Evolutionary conservation across 2,113 vertebrate species (phyloP).

Genomic region (Halichoerus grypus): DNA sequence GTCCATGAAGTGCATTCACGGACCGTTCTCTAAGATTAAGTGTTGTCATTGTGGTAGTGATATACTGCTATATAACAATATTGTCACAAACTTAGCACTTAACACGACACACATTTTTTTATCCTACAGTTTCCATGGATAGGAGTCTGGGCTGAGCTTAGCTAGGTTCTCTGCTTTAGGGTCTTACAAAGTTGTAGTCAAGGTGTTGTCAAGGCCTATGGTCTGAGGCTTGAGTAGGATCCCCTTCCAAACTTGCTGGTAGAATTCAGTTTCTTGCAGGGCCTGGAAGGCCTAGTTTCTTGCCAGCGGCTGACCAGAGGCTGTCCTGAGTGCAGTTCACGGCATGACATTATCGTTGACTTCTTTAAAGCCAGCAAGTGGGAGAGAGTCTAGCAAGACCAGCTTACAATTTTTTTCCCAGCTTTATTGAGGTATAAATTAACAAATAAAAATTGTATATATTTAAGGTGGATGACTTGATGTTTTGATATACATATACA

Average conservation of each 20-base stretch:
- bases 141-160: background rate
- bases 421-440: background rate
- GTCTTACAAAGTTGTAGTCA: background rate
- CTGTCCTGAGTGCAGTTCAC: background rate
- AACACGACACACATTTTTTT: background rate
- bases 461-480: background rate
- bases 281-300: background rate
- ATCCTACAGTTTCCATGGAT: background rate
- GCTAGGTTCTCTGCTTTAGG: background rate
- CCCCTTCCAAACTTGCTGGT: background rate
- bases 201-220: background rate
- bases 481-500: background rate
- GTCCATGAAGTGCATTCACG: background rate
- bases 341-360: background rate
- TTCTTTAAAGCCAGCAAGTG: background rate
- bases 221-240: background rate
- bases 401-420: background rate
- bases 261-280: background rate
- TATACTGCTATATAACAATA: background rate
- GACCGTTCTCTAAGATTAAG: background rate
- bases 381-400: background rate
- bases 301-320: background rate
- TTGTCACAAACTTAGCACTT: background rate
- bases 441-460: background rate
- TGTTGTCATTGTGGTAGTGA: background rate